A percentile compares a stretch with the other conserved stretches of the same genome.
Evolutionary conservation across 2,797 vertebrate genomes (phyloP).

Genomic region (Eospalax fontanierii): DNA sequence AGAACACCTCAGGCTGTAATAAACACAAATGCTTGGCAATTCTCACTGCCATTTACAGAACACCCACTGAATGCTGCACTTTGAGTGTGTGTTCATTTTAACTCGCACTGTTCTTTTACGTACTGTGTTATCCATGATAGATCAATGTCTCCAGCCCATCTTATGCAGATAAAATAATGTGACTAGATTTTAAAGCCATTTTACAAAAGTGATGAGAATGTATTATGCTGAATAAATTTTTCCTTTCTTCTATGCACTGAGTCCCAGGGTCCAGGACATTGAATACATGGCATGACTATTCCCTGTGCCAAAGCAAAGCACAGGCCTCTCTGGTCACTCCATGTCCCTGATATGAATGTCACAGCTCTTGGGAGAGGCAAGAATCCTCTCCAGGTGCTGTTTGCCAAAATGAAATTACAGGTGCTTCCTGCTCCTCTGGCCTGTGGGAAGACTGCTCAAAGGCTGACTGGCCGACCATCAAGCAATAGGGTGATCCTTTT

Average conservation of each 20-base stretch:
- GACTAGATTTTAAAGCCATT: neutral
- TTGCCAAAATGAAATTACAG: neutral
- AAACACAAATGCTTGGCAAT: neutral
- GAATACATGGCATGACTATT: neutral
- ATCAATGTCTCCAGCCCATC: neutral
- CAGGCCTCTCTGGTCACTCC: neutral
- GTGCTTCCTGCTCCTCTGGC: neutral
- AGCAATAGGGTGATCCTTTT: constrained; percentile 24
- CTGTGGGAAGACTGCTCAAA: neutral
- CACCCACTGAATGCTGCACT: neutral
- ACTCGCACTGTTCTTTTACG: neutral
- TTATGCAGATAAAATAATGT: neutral
- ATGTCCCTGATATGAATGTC: neutral
- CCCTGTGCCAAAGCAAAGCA: neutral
- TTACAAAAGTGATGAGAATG: neutral
- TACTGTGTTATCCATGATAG: neutral
- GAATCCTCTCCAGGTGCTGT: neutral
- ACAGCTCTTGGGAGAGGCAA: neutral
- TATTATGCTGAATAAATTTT: neutral
- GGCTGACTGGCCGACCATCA: neutral
- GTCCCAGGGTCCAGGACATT: neutral
- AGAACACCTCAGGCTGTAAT: too few relatives aligned
- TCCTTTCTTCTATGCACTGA: neutral
- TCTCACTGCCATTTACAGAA: neutral
- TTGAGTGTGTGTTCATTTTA: neutral